Base-by-base conservation (phyloP, 1,140 invertebrate species). In the Pinna nobilis region DNA sequence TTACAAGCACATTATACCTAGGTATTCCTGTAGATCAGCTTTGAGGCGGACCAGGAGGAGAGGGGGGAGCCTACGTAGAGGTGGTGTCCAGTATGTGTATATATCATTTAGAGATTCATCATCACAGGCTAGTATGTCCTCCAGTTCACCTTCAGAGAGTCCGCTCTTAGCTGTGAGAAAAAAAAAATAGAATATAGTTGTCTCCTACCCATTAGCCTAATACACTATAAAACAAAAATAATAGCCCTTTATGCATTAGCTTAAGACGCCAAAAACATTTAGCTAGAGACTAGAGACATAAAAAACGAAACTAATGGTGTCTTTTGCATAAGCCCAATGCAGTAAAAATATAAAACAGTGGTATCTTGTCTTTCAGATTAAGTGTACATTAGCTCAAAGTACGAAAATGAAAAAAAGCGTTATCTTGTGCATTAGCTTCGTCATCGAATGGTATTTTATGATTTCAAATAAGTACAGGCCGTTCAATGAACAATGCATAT, bases 61-160 rank as follows among this genome's bases (percentile, higher is more conserved):
- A 20, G 86, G 86, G 1, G 87, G 87, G 37, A 88, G 76, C 23
- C 87, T 66, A 44, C 87, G 57, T 32, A 86, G 68, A 13, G 87
- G 85, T 6, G 86, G 86, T n/a, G 83, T 92, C 92, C 83, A 84
- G 70, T 84, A 85, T 50, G 74, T 70, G 70, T 86, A 88, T 2
- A 88, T 84, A 59, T 88, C 86, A 74, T 88, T 86, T 20, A 88
- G 72, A 3, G 87, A 84, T 18, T 82, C 78, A 73, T 88, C 86
- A 69, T 88, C 87, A 77, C 86, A 84, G 9, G 85, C 86, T 35
- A 88, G 39, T 18, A 88, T 67, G 73, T 88, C 86, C 63, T 88
- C 87, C 25, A 88, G 64, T 70, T 88, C 87, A n/a, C 70, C 75
- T 33, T 88, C 87, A 9, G 86, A 83, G 15, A 88, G 60, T 11